phyloP scores from a whole-genome alignment of 1,140 invertebrate genomes.

The Drosophila bocki region DNA sequence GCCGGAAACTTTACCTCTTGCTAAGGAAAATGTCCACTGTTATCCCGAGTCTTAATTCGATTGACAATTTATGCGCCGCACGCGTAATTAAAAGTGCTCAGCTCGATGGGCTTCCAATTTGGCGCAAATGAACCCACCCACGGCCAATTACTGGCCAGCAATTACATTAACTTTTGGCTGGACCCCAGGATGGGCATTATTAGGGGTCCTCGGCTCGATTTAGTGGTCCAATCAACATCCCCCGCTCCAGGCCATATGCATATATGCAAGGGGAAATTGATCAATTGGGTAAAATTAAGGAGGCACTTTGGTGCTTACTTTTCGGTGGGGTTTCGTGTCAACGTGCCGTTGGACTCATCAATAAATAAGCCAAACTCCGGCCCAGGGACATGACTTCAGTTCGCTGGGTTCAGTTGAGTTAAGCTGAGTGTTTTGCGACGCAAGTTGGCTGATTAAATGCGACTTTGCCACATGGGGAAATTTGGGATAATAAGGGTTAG shows the following conservation, averaged over 20 bases:
- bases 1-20: too few relatives aligned
- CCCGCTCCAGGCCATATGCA: slow-evolving; percentile 54
- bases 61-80: slow-evolving; percentile 52
- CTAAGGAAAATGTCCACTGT: background rate
- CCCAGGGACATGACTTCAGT: slow-evolving; percentile 37
- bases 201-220: slow-evolving; percentile 57
- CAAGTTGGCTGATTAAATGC: slow-evolving; percentile 43
- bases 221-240: slow-evolving; percentile 61
- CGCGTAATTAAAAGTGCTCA: slow-evolving; percentile 68
- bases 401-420: slow-evolving; percentile 7
- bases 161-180: slow-evolving; percentile 71
- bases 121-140: slow-evolving; percentile 60
- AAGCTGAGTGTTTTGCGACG: slow-evolving; percentile 24
- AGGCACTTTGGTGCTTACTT: slow-evolving; percentile 48
- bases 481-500: slow-evolving; percentile 21
- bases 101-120: slow-evolving; percentile 62
- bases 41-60: slow-evolving; percentile 20
- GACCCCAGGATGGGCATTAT: slow-evolving; percentile 52
- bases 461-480: slow-evolving; percentile 35
- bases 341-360: slow-evolving; percentile 71
- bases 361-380: slow-evolving; percentile 67
- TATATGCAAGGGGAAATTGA: slow-evolving; percentile 72
- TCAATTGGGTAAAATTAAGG: slow-evolving; percentile 80
- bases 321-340: slow-evolving; percentile 72
- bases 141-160: slow-evolving; percentile 57